Base-by-base conservation (phyloP, 2,797 vertebrate genomes). In the Chaetodon trifasciatus region DNA sequence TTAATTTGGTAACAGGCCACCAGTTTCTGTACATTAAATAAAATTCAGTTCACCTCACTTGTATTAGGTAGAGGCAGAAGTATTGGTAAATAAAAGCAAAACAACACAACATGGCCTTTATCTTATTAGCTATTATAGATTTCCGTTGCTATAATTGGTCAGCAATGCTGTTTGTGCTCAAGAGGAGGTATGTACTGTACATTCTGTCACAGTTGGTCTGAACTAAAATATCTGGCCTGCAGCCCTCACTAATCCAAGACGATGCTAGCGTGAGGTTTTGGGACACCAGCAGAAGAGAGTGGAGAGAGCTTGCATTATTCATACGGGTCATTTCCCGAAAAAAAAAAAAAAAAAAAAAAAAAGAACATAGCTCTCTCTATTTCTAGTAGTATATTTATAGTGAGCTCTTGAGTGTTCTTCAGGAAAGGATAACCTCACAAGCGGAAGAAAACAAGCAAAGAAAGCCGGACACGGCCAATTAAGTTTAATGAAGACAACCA, bases 281-380 rank as follows among this genome's bases (percentile, higher is more conserved):
- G 75, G 89, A 84, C 78, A 89, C 69, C 49, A 65, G 74, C 52
- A 82, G 76, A 84, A 66, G 64, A 79, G 76, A 89, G 77, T 62
- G 77, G 74, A 78, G 76, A 82, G 35, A 72, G 24, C 46, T 47
- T 91, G 70, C 35, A 93, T 91, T 86, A 92, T 92, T 92, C 42
- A 93, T 86, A 52, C 70, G 40, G 86, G 84, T 88, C 85, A 89
- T 77, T 90, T 91, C 46, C 68, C 60, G 32, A 70, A 88, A 88
- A 76, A 67, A 52, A 70, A 88, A 88, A 76, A 67, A 88, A 88
- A 76, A 67, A 47, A 60, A 74, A 32, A 4, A 32, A 32, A 3
- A 6, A 63, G 15, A 24, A 77, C 66, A 79, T 42, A 74, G 82
- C 62, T 64, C 76, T 78, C 55, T 87, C 76, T 86, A 56, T 83